phyloP scores from a whole-genome alignment of 1,140 invertebrate species.

The Stegodyphus mimosarum region DNA sequence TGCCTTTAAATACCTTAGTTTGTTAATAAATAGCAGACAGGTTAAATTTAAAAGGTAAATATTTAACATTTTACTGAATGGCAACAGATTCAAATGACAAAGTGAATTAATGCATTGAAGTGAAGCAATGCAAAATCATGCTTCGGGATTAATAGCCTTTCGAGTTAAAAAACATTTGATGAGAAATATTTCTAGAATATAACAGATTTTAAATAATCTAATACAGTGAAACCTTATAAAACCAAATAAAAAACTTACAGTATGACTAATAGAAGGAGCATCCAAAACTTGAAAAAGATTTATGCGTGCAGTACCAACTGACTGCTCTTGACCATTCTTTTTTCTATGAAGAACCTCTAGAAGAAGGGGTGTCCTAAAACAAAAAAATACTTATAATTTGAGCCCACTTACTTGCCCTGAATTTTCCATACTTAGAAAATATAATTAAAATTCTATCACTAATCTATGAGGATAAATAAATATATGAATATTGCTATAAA shows the following conservation, averaged over 20 bases:
- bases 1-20: too few relatives aligned
- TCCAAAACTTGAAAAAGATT: constrained; percentile 53
- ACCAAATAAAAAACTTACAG: constrained; percentile 11
- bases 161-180: background rate
- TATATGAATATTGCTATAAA: too few relatives aligned
- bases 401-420: too few relatives aligned
- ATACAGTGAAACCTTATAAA: background rate
- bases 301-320: constrained; percentile 62
- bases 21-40: too few relatives aligned
- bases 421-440: too few relatives aligned
- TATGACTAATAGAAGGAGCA: constrained; percentile 17
- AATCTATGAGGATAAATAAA: too few relatives aligned
- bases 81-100: too few relatives aligned
- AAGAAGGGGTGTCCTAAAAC: constrained; percentile 52
- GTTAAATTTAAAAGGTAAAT: too few relatives aligned
- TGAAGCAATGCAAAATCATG: too few relatives aligned
- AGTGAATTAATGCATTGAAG: too few relatives aligned
- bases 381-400: background rate
- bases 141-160: background rate
- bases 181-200: background rate
- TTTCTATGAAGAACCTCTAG: constrained; percentile 56
- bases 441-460: too few relatives aligned
- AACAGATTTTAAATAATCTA: background rate
- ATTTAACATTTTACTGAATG: too few relatives aligned
- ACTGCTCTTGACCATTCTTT: constrained; percentile 48